phyloP scores from a whole-genome alignment of 2,113 vertebrate species.

The Oophaga pumilio region DNA sequence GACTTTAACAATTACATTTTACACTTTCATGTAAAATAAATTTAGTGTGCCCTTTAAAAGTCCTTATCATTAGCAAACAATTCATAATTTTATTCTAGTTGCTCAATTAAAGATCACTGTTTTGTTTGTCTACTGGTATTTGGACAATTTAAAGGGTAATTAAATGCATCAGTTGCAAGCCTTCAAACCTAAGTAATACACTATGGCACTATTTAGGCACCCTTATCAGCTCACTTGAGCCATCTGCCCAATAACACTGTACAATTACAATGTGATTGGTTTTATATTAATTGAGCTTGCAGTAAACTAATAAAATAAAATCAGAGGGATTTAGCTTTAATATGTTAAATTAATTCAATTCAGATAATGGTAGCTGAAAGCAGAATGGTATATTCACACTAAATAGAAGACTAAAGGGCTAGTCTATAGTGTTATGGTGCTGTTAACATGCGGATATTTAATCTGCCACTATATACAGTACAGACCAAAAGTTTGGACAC shows the following conservation, averaged over 20 bases:
- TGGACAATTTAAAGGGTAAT: constrained; percentile 39
- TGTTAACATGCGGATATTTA: neutral
- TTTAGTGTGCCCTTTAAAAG: neutral
- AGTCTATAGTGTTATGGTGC: neutral
- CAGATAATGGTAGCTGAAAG: constrained; percentile 27
- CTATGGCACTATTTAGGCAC: neutral
- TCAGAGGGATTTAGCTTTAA: neutral
- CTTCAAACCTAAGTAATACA: constrained; percentile 15
- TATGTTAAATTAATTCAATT: constrained; percentile 45
- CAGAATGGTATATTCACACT: neutral
- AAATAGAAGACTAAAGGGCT: neutral
- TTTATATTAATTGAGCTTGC: constrained; percentile 51
- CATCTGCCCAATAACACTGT: constrained; percentile 22
- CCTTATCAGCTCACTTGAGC: constrained; percentile 7
- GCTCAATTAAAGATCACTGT: constrained; percentile 1
- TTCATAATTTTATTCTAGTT: neutral
- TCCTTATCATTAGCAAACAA: neutral
- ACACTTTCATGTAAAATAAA: too few relatives aligned
- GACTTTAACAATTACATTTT: too few relatives aligned
- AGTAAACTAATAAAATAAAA: constrained; percentile 39
- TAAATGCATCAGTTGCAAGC: constrained; percentile 5
- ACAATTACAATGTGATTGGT: constrained; percentile 41
- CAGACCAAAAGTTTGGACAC: too few relatives aligned
- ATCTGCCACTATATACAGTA: neutral
- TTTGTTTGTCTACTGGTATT: neutral